phyloP scores from a whole-genome alignment of 2,797 vertebrate species.

The Rhynchotus rufescens region DNA sequence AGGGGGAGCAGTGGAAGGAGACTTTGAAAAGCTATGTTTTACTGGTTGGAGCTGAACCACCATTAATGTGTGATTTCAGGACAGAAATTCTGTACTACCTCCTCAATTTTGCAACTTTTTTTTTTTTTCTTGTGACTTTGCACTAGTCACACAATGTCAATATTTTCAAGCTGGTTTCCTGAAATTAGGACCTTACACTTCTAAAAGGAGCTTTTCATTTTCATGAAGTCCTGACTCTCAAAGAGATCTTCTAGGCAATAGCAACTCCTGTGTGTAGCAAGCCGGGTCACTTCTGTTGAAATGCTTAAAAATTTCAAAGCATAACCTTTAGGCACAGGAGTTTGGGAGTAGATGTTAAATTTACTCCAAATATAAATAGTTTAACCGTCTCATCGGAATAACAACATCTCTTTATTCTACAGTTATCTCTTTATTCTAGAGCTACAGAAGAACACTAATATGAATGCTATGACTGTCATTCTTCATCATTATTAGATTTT shows the following conservation, averaged over 20 bases:
- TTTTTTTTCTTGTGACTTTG: neutral
- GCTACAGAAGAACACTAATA: neutral
- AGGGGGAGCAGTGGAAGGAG: neutral
- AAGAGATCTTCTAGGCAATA: neutral
- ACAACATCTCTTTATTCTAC: neutral
- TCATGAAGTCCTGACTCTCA: neutral
- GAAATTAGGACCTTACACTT: neutral
- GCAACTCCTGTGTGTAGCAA: neutral
- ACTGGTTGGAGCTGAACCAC: neutral
- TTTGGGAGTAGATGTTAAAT: neutral
- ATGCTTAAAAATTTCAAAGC: neutral
- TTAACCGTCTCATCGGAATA: neutral
- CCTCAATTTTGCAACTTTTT: neutral
- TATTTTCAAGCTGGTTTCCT: neutral
- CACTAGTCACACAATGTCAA: neutral
- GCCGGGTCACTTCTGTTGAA: neutral
- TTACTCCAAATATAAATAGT: neutral
- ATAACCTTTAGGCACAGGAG: neutral
- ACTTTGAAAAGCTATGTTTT: neutral
- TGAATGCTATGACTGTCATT: neutral
- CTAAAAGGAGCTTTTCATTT: neutral
- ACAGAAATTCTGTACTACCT: neutral
- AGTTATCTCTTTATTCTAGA: neutral
- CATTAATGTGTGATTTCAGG: neutral
- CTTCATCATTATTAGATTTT: neutral